Conservation (phyloP, 2,113 vertebrate genomes). For the Ailuropoda melanoleuca region DNA sequence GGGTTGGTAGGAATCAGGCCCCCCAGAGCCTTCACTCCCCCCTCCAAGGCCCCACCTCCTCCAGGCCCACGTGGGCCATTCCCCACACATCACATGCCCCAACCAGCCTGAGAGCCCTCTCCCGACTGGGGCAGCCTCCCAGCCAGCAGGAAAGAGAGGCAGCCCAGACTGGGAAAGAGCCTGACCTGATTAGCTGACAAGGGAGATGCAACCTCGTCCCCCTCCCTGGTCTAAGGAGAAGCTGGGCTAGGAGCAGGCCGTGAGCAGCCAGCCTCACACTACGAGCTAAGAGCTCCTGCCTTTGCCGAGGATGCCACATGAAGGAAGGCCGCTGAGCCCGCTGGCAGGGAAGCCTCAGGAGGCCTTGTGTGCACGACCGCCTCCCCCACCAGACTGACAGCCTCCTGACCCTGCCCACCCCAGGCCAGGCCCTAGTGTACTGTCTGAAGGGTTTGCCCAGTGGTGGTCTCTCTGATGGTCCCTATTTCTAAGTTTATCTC, state of each 20-base stretch:
- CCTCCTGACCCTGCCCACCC: not conserved
- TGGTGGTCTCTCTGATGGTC: not conserved
- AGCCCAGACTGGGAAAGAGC: accelerated
- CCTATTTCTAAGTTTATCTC: not conserved
- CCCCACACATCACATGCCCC: accelerated
- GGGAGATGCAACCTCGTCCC: not conserved
- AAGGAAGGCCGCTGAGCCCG: accelerated
- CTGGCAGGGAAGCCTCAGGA: not conserved
- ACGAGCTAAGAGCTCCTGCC: not conserved
- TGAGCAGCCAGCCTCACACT: not conserved
- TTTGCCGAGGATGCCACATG: not conserved
- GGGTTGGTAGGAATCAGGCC: no score
- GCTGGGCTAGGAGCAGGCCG: not conserved
- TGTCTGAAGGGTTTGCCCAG: accelerated
- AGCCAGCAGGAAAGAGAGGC: not conserved
- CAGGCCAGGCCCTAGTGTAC: not conserved
- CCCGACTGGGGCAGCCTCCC: not conserved
- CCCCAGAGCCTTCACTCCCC: not conserved
- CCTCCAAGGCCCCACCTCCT: not conserved
- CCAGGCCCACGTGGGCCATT: not conserved
- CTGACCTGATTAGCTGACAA: not conserved
- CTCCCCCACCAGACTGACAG: no score
- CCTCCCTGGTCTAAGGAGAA: not conserved
- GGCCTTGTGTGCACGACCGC: accelerated
- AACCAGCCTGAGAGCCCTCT: not conserved